Conservation (phyloP, 1,140 invertebrate genomes). For the Heliconius himera region DNA sequence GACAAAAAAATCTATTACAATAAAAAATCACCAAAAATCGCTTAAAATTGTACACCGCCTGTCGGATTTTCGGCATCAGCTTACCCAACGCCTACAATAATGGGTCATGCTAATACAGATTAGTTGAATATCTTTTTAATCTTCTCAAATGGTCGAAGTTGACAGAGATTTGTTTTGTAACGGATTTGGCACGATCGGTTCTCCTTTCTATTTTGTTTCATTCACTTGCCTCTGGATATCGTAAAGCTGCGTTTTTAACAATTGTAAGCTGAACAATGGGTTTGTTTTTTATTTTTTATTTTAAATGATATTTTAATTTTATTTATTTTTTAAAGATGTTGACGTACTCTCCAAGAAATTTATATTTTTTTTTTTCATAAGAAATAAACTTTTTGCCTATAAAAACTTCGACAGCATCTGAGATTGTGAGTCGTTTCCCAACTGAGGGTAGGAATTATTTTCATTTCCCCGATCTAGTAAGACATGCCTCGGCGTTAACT, state of each 20-base stretch:
- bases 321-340: too few species aligned
- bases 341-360: too few species aligned
- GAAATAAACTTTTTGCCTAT: too few species aligned
- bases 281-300: background rate
- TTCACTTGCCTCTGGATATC: background rate
- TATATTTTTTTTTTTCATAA: too few species aligned
- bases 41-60: background rate
- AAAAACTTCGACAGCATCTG: too few species aligned
- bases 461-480: too few species aligned
- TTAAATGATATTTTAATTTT: too few species aligned
- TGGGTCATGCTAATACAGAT: slow-evolving; percentile 20
- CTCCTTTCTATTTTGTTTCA: slow-evolving; percentile 40
- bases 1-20: too few species aligned
- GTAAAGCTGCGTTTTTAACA: background rate
- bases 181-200: slow-evolving; percentile 38
- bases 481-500: too few species aligned
- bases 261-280: background rate
- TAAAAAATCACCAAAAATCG: background rate
- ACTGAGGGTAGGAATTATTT: too few species aligned
- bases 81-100: background rate
- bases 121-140: slow-evolving; percentile 49
- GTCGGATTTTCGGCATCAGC: too few species aligned
- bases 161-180: slow-evolving; percentile 46
- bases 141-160: slow-evolving; percentile 40
- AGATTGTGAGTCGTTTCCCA: too few species aligned